Conservation (phyloP, 2,113 vertebrate species). For the Helogale parvula region DNA sequence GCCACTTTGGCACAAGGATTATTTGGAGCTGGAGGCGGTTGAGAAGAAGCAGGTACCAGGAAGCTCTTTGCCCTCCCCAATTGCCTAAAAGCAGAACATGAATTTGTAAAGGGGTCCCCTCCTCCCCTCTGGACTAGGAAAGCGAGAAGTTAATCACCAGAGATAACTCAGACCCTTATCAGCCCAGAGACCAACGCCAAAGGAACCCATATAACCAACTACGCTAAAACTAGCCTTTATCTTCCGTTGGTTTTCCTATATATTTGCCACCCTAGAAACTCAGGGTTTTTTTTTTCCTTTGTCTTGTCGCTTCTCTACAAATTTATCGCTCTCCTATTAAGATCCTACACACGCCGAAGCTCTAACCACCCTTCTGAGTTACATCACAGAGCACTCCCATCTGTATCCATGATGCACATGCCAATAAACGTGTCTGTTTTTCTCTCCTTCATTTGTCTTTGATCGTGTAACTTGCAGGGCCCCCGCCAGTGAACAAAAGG, state of each 20-base stretch:
- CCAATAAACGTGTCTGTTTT: neutral
- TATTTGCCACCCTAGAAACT: neutral
- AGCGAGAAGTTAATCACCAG: neutral
- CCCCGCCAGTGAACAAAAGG: neutral
- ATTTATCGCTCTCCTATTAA: neutral
- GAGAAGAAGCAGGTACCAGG: neutral
- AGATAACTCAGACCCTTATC: neutral
- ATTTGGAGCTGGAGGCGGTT: neutral
- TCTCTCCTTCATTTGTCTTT: neutral
- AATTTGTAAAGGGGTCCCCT: neutral
- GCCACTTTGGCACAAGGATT: neutral
- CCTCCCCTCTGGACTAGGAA: neutral
- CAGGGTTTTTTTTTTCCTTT: neutral
- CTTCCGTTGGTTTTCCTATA: neutral
- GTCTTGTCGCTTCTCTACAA: neutral
- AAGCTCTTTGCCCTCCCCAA: neutral
- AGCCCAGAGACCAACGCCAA: neutral
- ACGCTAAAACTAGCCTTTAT: neutral
- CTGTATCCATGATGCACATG: neutral
- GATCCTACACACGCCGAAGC: neutral
- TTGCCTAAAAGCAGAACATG: neutral
- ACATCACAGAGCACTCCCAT: neutral
- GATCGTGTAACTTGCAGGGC: neutral
- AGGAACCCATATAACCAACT: neutral
- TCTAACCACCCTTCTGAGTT: slow-evolving; percentile 6